Evolutionary conservation across 2,113 vertebrate genomes (phyloP).

Genomic region (Benitochromis conjunctus): DNA sequence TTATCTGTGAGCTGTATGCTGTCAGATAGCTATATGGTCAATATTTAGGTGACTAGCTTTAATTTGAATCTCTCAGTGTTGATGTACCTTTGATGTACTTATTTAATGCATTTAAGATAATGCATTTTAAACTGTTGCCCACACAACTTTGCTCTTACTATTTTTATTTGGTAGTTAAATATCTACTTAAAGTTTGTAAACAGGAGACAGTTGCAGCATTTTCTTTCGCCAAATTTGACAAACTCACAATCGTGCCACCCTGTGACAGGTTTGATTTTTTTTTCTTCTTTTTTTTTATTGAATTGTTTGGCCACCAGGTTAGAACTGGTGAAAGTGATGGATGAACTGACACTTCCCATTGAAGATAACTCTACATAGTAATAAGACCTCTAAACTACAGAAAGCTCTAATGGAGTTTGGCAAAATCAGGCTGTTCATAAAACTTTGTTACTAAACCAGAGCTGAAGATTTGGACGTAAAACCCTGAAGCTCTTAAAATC

Average conservation of each 20-base stretch:
- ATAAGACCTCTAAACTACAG: background rate
- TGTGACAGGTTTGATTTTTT: background rate
- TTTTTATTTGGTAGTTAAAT: background rate
- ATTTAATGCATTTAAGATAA: background rate
- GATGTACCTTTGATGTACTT: background rate
- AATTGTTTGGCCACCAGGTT: background rate
- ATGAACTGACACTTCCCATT: background rate
- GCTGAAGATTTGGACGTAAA: background rate
- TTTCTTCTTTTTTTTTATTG: background rate
- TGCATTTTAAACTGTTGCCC: background rate
- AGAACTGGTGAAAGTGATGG: background rate
- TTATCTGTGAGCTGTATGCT: slow-evolving; percentile 30
- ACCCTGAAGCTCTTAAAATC: background rate
- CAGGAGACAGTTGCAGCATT: background rate
- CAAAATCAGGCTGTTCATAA: background rate
- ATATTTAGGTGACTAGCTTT: background rate
- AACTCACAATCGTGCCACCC: background rate
- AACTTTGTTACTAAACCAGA: background rate
- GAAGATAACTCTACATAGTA: background rate
- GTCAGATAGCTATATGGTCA: slow-evolving; percentile 22
- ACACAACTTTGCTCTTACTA: background rate
- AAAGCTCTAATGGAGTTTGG: background rate
- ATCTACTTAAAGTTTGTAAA: background rate
- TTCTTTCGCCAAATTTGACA: background rate
- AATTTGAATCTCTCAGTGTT: background rate